Percentiles rank a stretch among this genome's conserved stretches.
Evolutionary conservation across 2,113 vertebrate genomes (phyloP).

Genomic region (Phocoena phocoena): DNA sequence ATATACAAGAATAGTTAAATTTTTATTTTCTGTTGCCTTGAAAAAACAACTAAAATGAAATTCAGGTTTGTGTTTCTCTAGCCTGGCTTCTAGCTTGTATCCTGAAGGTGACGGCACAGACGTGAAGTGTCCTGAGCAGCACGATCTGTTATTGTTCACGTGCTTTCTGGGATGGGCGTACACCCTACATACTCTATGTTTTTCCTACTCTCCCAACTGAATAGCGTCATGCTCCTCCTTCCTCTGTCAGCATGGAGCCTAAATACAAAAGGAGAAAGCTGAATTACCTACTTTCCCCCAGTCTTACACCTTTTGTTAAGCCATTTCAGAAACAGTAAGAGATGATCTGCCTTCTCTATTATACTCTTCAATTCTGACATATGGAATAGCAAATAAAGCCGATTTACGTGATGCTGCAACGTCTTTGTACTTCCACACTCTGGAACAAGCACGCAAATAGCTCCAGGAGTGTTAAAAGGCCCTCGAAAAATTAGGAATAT

Average conservation of each 20-base stretch:
- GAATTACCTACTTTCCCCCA: not conserved
- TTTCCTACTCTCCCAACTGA: not conserved
- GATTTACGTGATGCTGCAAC: not conserved
- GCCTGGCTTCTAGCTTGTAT: constrained; percentile 31
- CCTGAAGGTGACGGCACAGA: constrained; percentile 1
- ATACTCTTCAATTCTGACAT: not conserved
- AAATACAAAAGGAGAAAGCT: constrained; percentile 6
- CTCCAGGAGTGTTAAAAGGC: constrained; percentile 30
- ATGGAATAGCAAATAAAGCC: not conserved
- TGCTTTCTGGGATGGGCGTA: not conserved
- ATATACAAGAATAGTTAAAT: constrained; percentile 51
- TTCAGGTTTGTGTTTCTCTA: constrained; percentile 19
- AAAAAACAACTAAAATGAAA: constrained; percentile 37
- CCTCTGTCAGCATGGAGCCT: not conserved
- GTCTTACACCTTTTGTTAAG: not conserved
- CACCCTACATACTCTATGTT: not conserved
- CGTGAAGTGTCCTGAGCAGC: not conserved
- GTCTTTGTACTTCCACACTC: not conserved
- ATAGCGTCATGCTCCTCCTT: not conserved
- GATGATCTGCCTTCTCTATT: not conserved
- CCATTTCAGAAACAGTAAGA: not conserved
- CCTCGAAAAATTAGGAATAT: constrained; percentile 38
- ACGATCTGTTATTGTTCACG: not conserved
- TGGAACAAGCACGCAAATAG: constrained; percentile 23
- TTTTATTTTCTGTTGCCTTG: constrained; percentile 33